Base-by-base conservation (phyloP, 2,888 invertebrate genomes). In the Melolontha melolontha region DNA sequence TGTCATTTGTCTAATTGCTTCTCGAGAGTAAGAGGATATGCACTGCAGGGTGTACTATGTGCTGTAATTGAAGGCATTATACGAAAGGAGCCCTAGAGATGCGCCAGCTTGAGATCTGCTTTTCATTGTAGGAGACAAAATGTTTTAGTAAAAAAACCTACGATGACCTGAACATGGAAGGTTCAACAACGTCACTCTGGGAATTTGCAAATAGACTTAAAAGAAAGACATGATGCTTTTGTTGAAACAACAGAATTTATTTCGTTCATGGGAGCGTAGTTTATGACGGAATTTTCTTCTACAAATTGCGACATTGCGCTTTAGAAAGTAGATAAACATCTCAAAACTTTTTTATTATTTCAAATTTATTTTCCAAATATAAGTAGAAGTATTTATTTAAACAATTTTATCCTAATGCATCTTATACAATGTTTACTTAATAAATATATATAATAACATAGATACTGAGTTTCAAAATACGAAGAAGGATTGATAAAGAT, bases 21-120 rank as follows among this genome's bases (percentile, higher is more conserved):
- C 17, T 22, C 29, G 11, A 52, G 51, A 12, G 11, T 51, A 12
- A 29, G 29, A 29, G 51, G 51, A 34, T 52, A 52, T 52, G 29
- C 51, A 7, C 34, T 14, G 51, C 29, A 52, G 51, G 29, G 10
- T 10, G 29, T 29, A 52, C 51, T 52, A 29, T 12, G 29, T 12
- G 29, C 51, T 29, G 34, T 52, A 52, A 52, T 29, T 29, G 34
- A 52, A 52, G 34, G 51, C 14, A 34, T 52, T 52, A 52, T 52
- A 34, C 51, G 34, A 14, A 12, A 29, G 34, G 34, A 52, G 51
- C 51, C 51, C 34, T 14, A 52, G 51, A 52, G 51, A 52, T 34
- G 34, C 34, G n/a, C 51, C 8, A 14, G 8, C 29, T 34, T n/a
- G 51, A 52, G 29, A 34, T 29, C 14, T 29, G 34, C 34, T 34